Evolutionary conservation across 2,888 invertebrate species (phyloP).

Genomic region (Acholoe squamosa): DNA sequence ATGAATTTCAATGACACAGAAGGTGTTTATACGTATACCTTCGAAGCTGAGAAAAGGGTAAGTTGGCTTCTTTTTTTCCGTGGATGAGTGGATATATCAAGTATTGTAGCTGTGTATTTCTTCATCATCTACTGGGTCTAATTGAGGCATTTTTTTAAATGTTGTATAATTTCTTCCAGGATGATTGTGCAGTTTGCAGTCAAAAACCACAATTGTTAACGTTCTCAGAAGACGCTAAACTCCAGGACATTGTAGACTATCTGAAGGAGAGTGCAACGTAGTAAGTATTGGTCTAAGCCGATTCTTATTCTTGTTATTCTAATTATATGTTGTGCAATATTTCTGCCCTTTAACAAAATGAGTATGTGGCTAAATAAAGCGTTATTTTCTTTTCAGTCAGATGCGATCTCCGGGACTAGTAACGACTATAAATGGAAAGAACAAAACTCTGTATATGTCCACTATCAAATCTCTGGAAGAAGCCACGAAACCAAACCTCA

Average conservation of each 20-base stretch:
- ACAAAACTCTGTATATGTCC: constrained; percentile 96
- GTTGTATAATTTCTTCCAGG: too few species aligned
- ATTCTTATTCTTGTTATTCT: too few species aligned
- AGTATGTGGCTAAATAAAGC: not conserved
- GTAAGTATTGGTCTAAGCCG: constrained; percentile 80
- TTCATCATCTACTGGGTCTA: too few species aligned
- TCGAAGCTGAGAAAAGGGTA: constrained; percentile 93
- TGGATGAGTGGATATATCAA: too few species aligned
- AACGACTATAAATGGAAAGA: constrained; percentile 90
- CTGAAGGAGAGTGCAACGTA: constrained; percentile 90
- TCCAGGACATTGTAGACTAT: constrained; percentile 92
- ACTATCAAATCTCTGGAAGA: constrained; percentile 95
- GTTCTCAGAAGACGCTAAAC: constrained; percentile 85
- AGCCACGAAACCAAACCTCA: constrained; percentile 93
- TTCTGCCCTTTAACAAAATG: too few species aligned
- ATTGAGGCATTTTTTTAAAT: too few species aligned
- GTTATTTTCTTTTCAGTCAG: constrained; percentile 85
- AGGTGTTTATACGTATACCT: constrained; percentile 97
- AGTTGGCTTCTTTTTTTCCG: too few species aligned
- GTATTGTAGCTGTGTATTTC: too few species aligned
- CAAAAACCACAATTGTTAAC: constrained; percentile 79
- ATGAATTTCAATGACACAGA: constrained; percentile 98
- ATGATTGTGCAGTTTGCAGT: constrained; percentile 92
- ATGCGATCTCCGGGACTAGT: constrained; percentile 93
- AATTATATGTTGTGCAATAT: too few species aligned